Percentiles rank a stretch among this genome's conserved stretches.
Evolutionary conservation across 2,113 vertebrate species (phyloP).

Genomic region (Pyxicephalus adspersus): DNA sequence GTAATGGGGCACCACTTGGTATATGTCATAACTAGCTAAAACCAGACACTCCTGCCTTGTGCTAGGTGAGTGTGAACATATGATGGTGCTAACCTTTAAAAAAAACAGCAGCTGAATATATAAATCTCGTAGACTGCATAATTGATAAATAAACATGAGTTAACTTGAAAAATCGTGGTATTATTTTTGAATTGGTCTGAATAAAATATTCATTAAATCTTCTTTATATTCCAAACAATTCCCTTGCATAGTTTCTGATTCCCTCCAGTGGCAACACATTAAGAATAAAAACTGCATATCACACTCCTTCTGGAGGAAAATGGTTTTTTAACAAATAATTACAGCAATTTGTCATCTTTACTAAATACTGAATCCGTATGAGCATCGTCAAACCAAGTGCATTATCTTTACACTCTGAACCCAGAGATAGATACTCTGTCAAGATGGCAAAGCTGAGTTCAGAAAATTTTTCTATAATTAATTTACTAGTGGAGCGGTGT

Average conservation of each 20-base stretch:
- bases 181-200: no score
- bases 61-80: no score
- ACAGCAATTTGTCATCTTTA: not conserved
- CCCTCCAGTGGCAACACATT: not conserved
- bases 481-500: constrained; percentile 5
- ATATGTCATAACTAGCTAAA: no score
- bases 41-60: no score
- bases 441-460: not conserved
- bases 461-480: constrained; percentile 19
- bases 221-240: not conserved
- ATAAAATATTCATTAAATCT: not conserved
- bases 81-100: no score
- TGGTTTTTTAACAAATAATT: constrained; percentile 4
- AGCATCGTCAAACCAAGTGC: not conserved
- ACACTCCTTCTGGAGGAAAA: not conserved
- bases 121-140: no score
- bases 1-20: no score
- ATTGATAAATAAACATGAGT: no score
- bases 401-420: constrained; percentile 1
- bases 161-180: no score
- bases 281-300: not conserved
- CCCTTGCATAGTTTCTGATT: not conserved
- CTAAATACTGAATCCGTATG: not conserved
- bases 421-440: not conserved
- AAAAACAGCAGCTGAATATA: no score